phyloP scores from a whole-genome alignment of 2,797 vertebrate species.

The Chloroceryle amazona region DNA sequence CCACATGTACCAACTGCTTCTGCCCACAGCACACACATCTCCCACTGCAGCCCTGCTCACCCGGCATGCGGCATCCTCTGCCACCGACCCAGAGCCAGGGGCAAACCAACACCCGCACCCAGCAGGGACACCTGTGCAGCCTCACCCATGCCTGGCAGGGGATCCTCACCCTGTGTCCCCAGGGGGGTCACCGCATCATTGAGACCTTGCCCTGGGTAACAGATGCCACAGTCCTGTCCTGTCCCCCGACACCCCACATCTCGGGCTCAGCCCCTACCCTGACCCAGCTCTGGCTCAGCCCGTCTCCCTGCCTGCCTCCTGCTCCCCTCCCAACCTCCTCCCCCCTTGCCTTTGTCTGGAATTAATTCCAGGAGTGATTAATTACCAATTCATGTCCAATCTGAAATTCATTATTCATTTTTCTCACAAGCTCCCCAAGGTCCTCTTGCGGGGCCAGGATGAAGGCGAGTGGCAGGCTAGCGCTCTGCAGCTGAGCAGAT shows the following conservation, averaged over 20 bases:
- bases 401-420: conserved; percentile 79
- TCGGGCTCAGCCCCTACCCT: not conserved
- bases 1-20: not conserved
- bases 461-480: conserved; percentile 33
- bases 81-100: not conserved
- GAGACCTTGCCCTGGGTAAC: not conserved
- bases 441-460: conserved; percentile 35
- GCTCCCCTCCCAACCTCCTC: not conserved
- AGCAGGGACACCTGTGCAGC: fast-evolving
- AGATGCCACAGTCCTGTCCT: not conserved
- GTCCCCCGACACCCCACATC: not conserved
- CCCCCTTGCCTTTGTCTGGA: conserved; percentile 57
- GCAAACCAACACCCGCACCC: not conserved
- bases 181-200: fast-evolving
- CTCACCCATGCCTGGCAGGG: not conserved
- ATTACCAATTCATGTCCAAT: conserved; percentile 78
- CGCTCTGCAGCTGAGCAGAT: conserved; percentile 58
- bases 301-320: not conserved
- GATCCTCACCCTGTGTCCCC: not conserved
- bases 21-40: not conserved
- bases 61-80: fast-evolving
- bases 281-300: not conserved
- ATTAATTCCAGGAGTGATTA: conserved; percentile 79
- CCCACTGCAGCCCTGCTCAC: fast-evolving
- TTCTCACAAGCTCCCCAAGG: conserved; percentile 72